Base-by-base conservation (phyloP, 2,113 vertebrate species). In the Peromyscus californicus region DNA sequence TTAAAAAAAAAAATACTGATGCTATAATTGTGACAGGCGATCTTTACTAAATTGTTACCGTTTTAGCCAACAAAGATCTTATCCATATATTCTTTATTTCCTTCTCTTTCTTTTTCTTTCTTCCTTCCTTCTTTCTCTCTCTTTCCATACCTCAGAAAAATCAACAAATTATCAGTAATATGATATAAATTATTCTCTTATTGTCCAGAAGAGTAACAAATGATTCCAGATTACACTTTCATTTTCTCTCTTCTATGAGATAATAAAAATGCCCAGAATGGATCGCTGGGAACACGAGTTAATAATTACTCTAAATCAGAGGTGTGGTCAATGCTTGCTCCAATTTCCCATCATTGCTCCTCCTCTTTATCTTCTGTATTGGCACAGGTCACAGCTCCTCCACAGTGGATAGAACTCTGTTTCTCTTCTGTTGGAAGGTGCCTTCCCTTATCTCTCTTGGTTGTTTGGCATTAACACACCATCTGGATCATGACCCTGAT, bases 401-500 rank as follows among this genome's bases (percentile, higher is more conserved):
- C 70, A 42, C 45, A 45, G n/a, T 61, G 61, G 70, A 76, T 42
- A 86, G n/a, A 86, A 70, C 17, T 76, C 11, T 75, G 13, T 93
- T 82, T 54, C 78, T 93, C 16, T 83, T 31, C 59, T 9, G 72
- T 70, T 65, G 92, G 69, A 76, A 39, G 85, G 67, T 26, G 10
- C 45, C 83, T 93, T 91, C 61, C 9, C 33, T 69, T 89, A 26
- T 26, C 93, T 19, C 57, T 39, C 11, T 11, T 6, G 19, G 42
- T 89, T 74, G 59, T 42, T 70, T 86, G 78, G 33, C 31, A 67
- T 67, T 82, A 93, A 93, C 54, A 42, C 45, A 74, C 42, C 51
- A 89, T 72, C 78, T 33, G 29, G 36, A 93, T 83, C 33, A 65
- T 91, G 79, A 92, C 65, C 91, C n/a, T 86, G 85, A 89, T 95